These are phyloP conservation scores for Globodera rostochiensis DNA, from an alignment of 1,140 invertebrate species.

Conservation along the genomic window DNA sequence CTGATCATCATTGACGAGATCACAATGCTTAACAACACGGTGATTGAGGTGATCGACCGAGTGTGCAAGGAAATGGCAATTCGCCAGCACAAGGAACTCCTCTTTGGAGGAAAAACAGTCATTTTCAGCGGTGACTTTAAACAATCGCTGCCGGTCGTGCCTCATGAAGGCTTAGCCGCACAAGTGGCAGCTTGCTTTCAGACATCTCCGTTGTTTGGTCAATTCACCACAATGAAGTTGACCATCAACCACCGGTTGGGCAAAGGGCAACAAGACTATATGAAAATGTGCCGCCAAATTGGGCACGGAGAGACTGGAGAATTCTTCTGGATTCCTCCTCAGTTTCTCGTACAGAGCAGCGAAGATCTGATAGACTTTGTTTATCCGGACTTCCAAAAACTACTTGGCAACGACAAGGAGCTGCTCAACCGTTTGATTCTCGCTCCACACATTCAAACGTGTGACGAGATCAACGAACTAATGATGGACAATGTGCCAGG, in stretches of 20 bases:
- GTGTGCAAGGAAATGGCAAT: background rate
- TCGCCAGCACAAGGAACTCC: background rate
- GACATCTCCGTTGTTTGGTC: background rate
- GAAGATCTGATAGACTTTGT: background rate
- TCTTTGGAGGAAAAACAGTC: constrained; percentile 21
- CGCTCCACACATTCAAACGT: background rate
- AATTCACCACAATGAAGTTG: background rate
- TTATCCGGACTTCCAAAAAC: background rate
- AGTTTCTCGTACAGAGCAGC: too few species aligned
- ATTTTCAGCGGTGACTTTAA: too few species aligned
- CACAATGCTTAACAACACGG: constrained; percentile 15
- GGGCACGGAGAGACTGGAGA: too few species aligned
- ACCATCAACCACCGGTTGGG: too few species aligned
- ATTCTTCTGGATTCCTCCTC: too few species aligned
- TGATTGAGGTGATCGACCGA: background rate
- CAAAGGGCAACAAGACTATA: too few species aligned
- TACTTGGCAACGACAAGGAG: background rate
- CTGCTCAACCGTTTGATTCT: background rate
- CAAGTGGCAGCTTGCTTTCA: background rate
- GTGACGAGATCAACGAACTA: background rate
- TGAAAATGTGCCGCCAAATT: too few species aligned
- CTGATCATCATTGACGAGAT: constrained; percentile 35
- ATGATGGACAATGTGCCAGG: background rate
- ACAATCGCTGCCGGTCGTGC: constrained; percentile 15
- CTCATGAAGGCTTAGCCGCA: background rate